phyloP scores from a whole-genome alignment of 2,797 vertebrate species.

The Pitangus sulphuratus region DNA sequence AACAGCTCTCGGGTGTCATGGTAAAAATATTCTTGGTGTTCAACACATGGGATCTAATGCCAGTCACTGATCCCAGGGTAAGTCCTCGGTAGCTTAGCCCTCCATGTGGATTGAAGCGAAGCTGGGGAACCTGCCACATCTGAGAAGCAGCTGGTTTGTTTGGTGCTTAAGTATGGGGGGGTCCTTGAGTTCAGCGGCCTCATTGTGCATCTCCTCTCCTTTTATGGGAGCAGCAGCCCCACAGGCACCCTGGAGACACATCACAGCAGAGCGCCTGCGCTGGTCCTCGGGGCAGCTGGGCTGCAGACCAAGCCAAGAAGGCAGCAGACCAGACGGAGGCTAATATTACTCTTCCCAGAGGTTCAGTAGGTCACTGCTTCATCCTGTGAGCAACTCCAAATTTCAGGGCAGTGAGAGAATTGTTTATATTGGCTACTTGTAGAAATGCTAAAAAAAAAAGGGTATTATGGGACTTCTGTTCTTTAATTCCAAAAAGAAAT shows the following conservation, averaged over 20 bases:
- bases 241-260: background rate
- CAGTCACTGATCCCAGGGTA: background rate
- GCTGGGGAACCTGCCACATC: background rate
- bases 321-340: constrained; percentile 40
- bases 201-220: background rate
- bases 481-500: constrained; percentile 64
- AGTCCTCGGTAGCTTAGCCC: accelerated
- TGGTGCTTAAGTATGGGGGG: accelerated
- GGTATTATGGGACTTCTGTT: constrained; percentile 64
- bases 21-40: background rate
- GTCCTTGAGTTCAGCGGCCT: background rate
- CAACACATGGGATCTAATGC: background rate
- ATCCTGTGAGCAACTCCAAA: constrained; percentile 49
- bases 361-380: constrained; percentile 58
- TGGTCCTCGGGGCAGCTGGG: background rate
- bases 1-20: background rate
- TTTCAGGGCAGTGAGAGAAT: constrained; percentile 71
- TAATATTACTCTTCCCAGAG: constrained; percentile 51
- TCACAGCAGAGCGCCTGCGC: accelerated
- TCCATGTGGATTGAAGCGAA: background rate
- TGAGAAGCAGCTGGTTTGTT: background rate
- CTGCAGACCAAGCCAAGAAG: background rate
- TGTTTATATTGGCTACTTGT: constrained; percentile 70
- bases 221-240: background rate
- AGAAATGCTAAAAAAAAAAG: background rate